Evolutionary conservation across 2,113 vertebrate genomes (phyloP).

Genomic region (Marmota flaviventris): DNA sequence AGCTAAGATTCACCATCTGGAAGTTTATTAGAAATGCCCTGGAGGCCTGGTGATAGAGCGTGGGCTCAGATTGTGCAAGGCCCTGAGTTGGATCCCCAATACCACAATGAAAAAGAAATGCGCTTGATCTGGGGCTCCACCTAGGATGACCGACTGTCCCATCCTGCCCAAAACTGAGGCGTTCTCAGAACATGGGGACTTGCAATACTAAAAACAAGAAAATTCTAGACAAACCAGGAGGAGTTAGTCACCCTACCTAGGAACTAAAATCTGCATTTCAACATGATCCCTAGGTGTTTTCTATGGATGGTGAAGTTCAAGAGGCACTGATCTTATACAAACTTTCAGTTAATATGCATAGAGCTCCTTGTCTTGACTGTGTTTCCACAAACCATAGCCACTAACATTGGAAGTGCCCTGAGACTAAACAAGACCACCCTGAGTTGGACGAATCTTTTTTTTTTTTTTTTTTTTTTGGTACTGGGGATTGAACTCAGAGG

Average conservation of each 20-base stretch:
- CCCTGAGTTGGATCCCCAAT: too few species aligned
- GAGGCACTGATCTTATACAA: background rate
- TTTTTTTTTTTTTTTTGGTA: too few species aligned
- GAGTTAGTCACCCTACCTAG: background rate
- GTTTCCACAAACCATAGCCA: background rate
- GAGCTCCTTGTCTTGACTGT: background rate
- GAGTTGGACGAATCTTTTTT: background rate
- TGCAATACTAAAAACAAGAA: background rate
- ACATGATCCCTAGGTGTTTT: background rate
- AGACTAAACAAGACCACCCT: background rate
- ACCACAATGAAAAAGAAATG: background rate
- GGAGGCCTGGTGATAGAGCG: background rate
- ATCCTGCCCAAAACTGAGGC: background rate
- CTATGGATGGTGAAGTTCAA: too few species aligned
- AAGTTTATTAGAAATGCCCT: background rate
- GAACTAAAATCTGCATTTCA: background rate
- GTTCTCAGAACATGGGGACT: background rate
- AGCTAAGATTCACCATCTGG: background rate
- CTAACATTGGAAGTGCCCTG: background rate
- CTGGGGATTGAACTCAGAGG: too few species aligned
- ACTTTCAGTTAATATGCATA: background rate
- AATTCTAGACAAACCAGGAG: background rate
- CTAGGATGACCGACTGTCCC: background rate
- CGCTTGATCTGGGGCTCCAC: background rate
- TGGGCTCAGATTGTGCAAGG: too few species aligned